Percentiles rank a stretch among this genome's conserved stretches.
Conservation (phyloP, 2,888 invertebrate species). For the Diaphora mendica region DNA sequence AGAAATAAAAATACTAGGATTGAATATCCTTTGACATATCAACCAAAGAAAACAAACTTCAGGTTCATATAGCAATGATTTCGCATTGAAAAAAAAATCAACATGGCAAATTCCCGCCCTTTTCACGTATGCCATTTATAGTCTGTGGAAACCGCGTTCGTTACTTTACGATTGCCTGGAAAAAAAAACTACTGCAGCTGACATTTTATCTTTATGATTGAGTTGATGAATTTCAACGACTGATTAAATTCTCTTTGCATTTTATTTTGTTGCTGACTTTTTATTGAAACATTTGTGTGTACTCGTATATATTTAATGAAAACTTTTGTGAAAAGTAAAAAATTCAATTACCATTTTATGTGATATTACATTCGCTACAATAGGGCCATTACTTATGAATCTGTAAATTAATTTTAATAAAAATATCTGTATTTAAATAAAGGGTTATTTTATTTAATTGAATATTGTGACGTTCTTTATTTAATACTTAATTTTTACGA, state of each 20-base stretch:
- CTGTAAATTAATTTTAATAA: neutral
- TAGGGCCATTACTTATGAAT: neutral
- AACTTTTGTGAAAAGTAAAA: neutral
- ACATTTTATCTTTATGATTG: conserved; percentile 46
- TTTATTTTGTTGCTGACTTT: neutral
- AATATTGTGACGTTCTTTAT: neutral
- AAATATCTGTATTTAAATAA: neutral
- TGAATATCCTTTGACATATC: conserved; percentile 17
- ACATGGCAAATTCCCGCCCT: conserved; percentile 50
- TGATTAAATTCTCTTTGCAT: neutral
- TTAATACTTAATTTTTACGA: neutral
- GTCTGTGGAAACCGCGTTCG: conserved; percentile 28
- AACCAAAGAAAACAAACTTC: conserved; percentile 30
- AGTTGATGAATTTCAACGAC: conserved; percentile 18
- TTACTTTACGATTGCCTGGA: conserved; percentile 31
- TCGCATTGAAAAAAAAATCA: conserved; percentile 29
- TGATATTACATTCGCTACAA: neutral
- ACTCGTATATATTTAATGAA: neutral
- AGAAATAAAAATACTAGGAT: neutral
- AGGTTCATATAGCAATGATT: conserved; percentile 35
- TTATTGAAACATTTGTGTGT: neutral
- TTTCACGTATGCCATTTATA: conserved; percentile 48
- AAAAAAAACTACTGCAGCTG: conserved; percentile 41
- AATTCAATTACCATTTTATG: neutral
- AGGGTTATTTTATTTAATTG: neutral